Conservation (phyloP, 2,888 invertebrate species). For the Eupithecia subumbrata region DNA sequence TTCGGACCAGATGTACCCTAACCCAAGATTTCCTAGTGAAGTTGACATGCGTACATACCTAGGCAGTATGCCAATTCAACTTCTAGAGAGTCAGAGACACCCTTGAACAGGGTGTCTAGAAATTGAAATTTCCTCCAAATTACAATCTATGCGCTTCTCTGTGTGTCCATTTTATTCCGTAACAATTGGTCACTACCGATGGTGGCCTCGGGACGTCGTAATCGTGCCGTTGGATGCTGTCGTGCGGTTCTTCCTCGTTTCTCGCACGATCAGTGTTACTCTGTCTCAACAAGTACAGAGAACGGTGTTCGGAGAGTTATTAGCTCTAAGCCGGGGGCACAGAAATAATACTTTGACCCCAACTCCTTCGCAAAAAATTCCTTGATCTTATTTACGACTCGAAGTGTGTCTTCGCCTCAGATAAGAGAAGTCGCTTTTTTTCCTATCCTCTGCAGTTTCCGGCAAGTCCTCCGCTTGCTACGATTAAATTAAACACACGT, state of each 20-base stretch:
- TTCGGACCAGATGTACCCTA: too few species aligned
- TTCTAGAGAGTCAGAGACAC: too few species aligned
- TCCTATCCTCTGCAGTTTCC: not conserved
- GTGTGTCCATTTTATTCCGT: not conserved
- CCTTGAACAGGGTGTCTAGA: too few species aligned
- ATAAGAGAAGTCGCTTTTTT: not conserved
- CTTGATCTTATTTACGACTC: not conserved
- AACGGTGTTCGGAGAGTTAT: too few species aligned
- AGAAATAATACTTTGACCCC: not conserved
- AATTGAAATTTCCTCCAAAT: not conserved
- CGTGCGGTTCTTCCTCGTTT: not conserved
- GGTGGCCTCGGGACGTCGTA: not conserved
- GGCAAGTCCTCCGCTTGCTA: not conserved
- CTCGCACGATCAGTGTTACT: not conserved
- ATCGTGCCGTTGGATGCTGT: not conserved
- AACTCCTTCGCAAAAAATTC: not conserved
- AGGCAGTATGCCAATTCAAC: too few species aligned
- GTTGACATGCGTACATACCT: too few species aligned
- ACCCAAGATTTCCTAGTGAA: too few species aligned
- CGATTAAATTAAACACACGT: not conserved
- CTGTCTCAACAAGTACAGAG: not conserved
- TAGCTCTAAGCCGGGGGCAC: too few species aligned
- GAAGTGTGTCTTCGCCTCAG: too few species aligned
- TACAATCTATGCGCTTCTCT: not conserved
- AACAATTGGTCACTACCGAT: not conserved